These are phyloP conservation scores for Drosophila fungiperda DNA, from an alignment of 2,888 invertebrate species.

Conservation along the genomic window DNA sequence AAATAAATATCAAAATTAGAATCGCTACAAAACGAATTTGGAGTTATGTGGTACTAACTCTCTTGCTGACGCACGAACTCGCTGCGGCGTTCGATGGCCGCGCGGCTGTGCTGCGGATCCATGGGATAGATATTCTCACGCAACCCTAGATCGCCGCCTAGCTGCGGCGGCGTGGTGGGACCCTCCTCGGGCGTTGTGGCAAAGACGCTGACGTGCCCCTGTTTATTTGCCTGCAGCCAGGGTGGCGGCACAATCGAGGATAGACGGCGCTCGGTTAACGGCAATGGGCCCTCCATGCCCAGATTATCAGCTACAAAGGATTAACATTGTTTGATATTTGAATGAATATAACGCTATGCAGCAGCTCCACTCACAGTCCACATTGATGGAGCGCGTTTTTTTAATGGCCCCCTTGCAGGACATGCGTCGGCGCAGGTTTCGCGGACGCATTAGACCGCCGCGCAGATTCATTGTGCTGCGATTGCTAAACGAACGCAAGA, in stretches of 20 bases:
- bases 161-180: conserved; percentile 58
- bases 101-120: conserved; percentile 82
- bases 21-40: conserved; percentile 24
- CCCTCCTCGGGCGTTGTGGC: conserved; percentile 84
- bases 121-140: conserved; percentile 84
- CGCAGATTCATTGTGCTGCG: conserved; percentile 89
- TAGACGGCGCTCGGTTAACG: conserved; percentile 86
- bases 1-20: conserved; percentile 15
- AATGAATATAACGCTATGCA: background rate
- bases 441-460: conserved; percentile 86
- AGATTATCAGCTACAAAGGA: conserved; percentile 89
- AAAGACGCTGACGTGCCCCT: conserved; percentile 77
- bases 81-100: conserved; percentile 83
- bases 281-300: conserved; percentile 90
- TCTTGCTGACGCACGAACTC: conserved; percentile 83
- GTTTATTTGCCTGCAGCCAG: conserved; percentile 84
- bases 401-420: conserved; percentile 97
- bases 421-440: conserved; percentile 90
- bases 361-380: conserved; percentile 89
- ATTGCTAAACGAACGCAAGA: conserved; percentile 91
- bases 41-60: conserved; percentile 74
- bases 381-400: conserved; percentile 96
- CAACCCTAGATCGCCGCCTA: conserved; percentile 68
- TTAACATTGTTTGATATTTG: background rate
- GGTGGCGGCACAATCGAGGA: conserved; percentile 86